Base-by-base conservation (phyloP, 2,888 invertebrate species). In the Brachyopa scutellaris region DNA sequence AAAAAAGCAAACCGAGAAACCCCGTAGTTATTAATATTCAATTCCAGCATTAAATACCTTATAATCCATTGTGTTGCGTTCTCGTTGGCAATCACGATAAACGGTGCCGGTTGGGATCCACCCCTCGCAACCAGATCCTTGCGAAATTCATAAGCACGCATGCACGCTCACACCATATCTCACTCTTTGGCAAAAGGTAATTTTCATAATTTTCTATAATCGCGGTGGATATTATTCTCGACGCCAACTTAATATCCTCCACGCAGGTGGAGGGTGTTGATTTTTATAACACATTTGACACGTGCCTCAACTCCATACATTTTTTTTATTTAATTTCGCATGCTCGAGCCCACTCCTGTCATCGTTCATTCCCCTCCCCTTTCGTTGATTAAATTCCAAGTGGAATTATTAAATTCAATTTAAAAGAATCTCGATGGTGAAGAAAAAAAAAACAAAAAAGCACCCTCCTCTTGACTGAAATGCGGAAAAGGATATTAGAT, bases 141-240 rank as follows among this genome's bases (percentile, higher is more conserved):
- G 6, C 9, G 8, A 62, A 49, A 64, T 64, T 38, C 38, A 51
- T 51, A 11, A 51, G 51, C 38, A 62, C 17, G 36, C 33, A 33
- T 19, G 11, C 5, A 9, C 40, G 13, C 40, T 17, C 17, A 36
- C 36, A 13, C 4, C 13, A n/a, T 5, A 11, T 23, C 29, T 0
- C 9, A 1, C 17, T 31, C 9, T 2, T 3, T 33, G n/a, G n/a
- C 21, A 7, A 62, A 23, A 21, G 36, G 23, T 49, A 62, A 49
- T 62, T 49, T 62, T 62, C 26, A 62, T 62, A 62, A 62, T 62
- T 62, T 49, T 17, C n/a, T n/a, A n/a, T 49, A 21, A 21, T 49
- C 26, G 36, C 26, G 36, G n/a, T n/a, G 26, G 15, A 26, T 13
- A 47, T 36, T 36, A 49, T 47, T 19, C 47, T 17, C 26, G 13